Conservation (phyloP, 2,797 vertebrate genomes). For the Alosa sapidissima region DNA sequence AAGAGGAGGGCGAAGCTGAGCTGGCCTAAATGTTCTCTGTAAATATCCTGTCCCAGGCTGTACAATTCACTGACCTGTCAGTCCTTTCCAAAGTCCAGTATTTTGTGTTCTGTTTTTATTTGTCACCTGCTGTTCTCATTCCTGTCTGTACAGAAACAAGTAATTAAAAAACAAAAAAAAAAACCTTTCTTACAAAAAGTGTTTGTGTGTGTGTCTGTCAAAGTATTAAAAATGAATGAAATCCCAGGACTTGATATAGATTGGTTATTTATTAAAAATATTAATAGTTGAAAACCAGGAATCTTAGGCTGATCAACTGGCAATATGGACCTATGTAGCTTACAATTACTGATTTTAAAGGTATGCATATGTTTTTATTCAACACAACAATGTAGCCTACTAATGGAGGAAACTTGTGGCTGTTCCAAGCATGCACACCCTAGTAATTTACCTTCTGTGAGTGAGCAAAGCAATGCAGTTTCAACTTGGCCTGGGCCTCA, state of each 20-base stretch:
- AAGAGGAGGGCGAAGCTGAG: constrained; percentile 76
- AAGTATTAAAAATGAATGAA: neutral
- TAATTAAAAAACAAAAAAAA: constrained; percentile 56
- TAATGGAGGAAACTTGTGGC: neutral
- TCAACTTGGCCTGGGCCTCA: neutral
- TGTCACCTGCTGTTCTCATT: constrained; percentile 43
- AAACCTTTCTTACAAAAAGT: constrained; percentile 50
- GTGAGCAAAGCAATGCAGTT: neutral
- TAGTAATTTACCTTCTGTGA: too few relatives aligned
- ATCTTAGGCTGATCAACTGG: too few relatives aligned
- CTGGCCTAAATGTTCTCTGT: constrained; percentile 63
- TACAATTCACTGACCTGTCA: constrained; percentile 53
- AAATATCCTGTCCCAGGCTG: constrained; percentile 50
- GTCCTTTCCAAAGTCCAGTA: constrained; percentile 42
- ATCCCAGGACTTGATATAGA: too few relatives aligned
- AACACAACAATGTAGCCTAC: too few relatives aligned
- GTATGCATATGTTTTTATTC: too few relatives aligned
- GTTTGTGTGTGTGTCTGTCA: neutral
- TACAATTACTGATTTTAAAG: too few relatives aligned
- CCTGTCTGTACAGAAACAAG: constrained; percentile 63
- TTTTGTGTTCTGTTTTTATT: constrained; percentile 39
- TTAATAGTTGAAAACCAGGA: too few relatives aligned
- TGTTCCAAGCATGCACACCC: neutral
- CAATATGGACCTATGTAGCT: too few relatives aligned
- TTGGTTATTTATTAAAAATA: neutral